Conservation (phyloP, 2,888 invertebrate species). For the Phortica okadai region DNA sequence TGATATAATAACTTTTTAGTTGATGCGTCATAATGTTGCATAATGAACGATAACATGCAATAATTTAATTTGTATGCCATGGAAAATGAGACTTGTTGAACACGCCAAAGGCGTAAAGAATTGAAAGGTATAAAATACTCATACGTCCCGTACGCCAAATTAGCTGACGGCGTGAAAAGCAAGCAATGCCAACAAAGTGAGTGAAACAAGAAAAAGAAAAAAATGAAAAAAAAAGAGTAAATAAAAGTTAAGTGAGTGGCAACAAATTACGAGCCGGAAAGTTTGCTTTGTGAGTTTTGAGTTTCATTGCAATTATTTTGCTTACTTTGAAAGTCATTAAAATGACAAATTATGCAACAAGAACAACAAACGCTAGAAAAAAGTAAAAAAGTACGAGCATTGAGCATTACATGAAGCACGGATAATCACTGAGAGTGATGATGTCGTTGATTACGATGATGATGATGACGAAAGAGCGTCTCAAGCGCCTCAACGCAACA, state of each 20-base stretch:
- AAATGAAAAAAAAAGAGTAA: too few relatives aligned
- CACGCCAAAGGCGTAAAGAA: conserved; percentile 5
- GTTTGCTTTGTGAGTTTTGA: conserved; percentile 8
- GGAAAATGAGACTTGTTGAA: background rate
- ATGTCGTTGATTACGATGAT: conserved; percentile 36
- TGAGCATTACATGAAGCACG: too few relatives aligned
- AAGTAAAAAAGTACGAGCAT: background rate
- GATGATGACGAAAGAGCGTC: conserved; percentile 46
- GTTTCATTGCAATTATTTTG: conserved; percentile 50
- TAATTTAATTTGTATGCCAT: conserved; percentile 38
- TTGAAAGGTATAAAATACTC: conserved; percentile 56
- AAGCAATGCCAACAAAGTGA: background rate
- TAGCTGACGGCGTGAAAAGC: background rate
- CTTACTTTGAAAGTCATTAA: conserved; percentile 65
- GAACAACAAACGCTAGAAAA: conserved; percentile 4
- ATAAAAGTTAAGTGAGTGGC: background rate
- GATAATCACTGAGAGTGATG: conserved; percentile 26
- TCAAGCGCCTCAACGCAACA: conserved; percentile 6
- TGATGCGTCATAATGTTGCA: too few relatives aligned
- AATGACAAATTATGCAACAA: conserved; percentile 64
- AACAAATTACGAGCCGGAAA: conserved; percentile 9
- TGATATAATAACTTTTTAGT: too few relatives aligned
- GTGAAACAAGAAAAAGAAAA: background rate
- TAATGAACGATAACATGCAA: conserved; percentile 40
- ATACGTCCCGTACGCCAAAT: conserved; percentile 52